Evolutionary conservation across 1,140 invertebrate species (phyloP), one percentile per base, ranked within the genome.

Genomic region (Heliothis subflexa): DNA sequence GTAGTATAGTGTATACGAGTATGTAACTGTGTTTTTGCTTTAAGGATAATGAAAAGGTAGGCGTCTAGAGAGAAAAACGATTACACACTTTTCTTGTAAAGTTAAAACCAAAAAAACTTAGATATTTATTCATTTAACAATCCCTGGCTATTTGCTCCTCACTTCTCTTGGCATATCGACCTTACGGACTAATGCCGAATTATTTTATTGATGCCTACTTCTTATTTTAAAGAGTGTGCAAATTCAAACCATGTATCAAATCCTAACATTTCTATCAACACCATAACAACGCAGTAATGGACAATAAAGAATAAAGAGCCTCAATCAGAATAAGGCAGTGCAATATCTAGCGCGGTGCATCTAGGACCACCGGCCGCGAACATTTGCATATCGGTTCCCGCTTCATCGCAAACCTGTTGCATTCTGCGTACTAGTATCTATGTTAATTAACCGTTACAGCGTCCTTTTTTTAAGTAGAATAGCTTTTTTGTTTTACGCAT

Each of bases 291-390:
- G n/a, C n/a, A n/a, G 11, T 55, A 68, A 21, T 18, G n/a, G 11
- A 21, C 40, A 54, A 50, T 28, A 33, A 33, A 54, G 21, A 72
- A 72, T 55, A 64, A 57, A 78, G 64, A 81, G 81, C 25, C 47
- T 52, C 13, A 70, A 87, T 86, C 80, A 81, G 78, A 84, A 85
- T 84, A 84, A 85, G 84, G 85, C 86, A 82, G 84, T 79, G 81
- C 77, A 71, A 62, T 79, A 79, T 79, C 78, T 55, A 49, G 50
- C 75, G 61, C 59, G 50, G 74, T 71, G 81, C 78, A 83, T 83
- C 78, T 52, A 68, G 80, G 87, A 88, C 88, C 88, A 89, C 87
- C 88, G 81, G 80, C 80, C 71, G 62, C 72, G 84, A 66, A 77
- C 73, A 86, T 90, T 88, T 85, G 83, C 87, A 81, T 81, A 81